These are phyloP conservation scores for Chondrilla cf. caribensis DNA, from an alignment of 37 sponge, comb jelly and placozoan genomes.

Conservation along the genomic window DNA sequence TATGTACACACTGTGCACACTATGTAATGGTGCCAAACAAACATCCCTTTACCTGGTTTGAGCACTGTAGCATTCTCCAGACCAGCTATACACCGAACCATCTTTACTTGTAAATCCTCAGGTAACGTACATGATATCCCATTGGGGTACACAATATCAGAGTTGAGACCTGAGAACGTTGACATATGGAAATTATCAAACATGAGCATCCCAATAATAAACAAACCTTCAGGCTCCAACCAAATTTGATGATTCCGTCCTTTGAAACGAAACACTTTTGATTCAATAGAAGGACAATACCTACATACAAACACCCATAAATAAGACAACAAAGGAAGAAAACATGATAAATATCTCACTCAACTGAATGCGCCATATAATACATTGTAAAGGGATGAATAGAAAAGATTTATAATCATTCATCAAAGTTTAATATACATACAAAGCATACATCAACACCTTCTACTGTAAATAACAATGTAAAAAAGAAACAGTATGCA, in stretches of 20 bases:
- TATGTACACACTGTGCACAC: too few species aligned
- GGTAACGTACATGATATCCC: conserved; percentile 85
- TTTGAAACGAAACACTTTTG: conserved; percentile 72
- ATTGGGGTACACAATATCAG: conserved; percentile 70
- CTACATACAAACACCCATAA: conserved; percentile 17
- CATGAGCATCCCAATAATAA: not conserved
- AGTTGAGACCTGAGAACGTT: conserved; percentile 39
- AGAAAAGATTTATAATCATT: too few species aligned
- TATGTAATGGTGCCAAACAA: too few species aligned
- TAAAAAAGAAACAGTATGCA: too few species aligned
- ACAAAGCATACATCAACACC: not conserved
- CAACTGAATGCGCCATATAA: too few species aligned
- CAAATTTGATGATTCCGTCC: conserved; percentile 65
- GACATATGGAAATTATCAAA: not conserved
- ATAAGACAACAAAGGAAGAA: not conserved
- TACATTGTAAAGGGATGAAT: not conserved
- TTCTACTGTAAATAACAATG: too few species aligned
- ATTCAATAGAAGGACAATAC: conserved; percentile 87
- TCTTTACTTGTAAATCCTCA: conserved; percentile 45
- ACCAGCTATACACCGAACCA: conserved; percentile 72
- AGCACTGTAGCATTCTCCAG: conserved; percentile 70
- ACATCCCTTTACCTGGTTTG: conserved; percentile 47
- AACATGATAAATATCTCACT: not conserved
- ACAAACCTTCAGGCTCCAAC: conserved; percentile 87
- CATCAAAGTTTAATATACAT: not conserved